These are phyloP conservation scores for Catocala nupta DNA, from an alignment of 2,888 invertebrate species.

Conservation along the genomic window DNA sequence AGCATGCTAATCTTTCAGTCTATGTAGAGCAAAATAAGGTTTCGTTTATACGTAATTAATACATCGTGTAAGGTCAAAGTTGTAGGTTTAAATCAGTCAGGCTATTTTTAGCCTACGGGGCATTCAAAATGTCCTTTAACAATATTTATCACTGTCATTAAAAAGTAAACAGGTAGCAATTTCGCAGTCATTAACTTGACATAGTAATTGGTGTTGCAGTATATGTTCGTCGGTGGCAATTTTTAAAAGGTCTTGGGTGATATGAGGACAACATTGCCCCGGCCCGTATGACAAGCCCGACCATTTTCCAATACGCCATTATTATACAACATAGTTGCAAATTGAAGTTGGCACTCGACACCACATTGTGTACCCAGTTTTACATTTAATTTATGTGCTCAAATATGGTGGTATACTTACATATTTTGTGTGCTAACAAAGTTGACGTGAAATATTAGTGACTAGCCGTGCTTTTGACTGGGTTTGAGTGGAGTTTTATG, in stretches of 20 bases:
- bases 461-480: not conserved
- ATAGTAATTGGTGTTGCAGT: not conserved
- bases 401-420: conserved; percentile 1
- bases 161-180: not conserved
- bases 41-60: too few species aligned
- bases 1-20: too few species aligned
- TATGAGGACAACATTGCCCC: not conserved
- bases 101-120: too few species aligned
- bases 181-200: not conserved
- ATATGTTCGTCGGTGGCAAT: not conserved
- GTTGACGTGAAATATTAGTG: conserved; percentile 2
- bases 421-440: conserved; percentile 11
- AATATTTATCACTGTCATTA: too few species aligned
- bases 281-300: not conserved
- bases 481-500: too few species aligned
- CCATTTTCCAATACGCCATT: conserved; percentile 5
- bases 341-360: conserved; percentile 22
- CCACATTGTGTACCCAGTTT: conserved; percentile 24
- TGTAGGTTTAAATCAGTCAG: too few species aligned
- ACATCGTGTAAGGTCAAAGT: too few species aligned
- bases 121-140: too few species aligned
- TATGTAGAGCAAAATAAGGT: too few species aligned
- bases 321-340: conserved; percentile 24
- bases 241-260: not conserved
- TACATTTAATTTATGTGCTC: conserved; percentile 17